Conservation (phyloP, 2,888 invertebrate genomes). For the Andrena flavipes region DNA sequence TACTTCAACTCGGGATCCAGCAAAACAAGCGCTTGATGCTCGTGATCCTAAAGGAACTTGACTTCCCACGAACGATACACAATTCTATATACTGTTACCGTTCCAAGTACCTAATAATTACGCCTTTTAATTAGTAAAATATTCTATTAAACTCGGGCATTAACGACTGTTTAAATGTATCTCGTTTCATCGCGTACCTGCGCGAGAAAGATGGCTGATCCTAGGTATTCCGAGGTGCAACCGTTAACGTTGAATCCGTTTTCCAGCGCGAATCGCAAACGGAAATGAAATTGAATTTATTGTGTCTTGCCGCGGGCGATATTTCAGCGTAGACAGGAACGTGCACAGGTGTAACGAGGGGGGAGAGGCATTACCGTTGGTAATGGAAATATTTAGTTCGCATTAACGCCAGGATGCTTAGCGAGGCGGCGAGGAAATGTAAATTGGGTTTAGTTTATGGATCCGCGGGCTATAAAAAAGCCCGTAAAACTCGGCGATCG, state of each 20-base stretch:
- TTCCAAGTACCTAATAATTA: too few species aligned
- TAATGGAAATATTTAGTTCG: slow-evolving; percentile 62
- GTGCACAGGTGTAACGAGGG: slow-evolving; percentile 55
- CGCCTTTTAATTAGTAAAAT: too few species aligned
- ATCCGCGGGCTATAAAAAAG: slow-evolving; percentile 33
- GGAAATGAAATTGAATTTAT: slow-evolving; percentile 53
- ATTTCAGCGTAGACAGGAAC: slow-evolving; percentile 21
- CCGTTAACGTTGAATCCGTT: slow-evolving; percentile 10
- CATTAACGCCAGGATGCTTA: slow-evolving; percentile 47
- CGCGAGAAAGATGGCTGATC: not conserved
- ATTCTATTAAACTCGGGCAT: not conserved
- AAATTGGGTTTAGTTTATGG: slow-evolving; percentile 53
- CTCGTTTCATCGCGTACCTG: not conserved
- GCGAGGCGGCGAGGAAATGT: slow-evolving; percentile 38
- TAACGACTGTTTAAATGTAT: slow-evolving; percentile 4
- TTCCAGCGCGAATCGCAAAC: slow-evolving; percentile 40
- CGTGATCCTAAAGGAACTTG: too few species aligned
- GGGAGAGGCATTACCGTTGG: slow-evolving; percentile 46
- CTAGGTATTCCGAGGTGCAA: not conserved
- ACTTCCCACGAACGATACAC: too few species aligned
- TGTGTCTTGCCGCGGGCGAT: slow-evolving; percentile 43
- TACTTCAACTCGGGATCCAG: too few species aligned
- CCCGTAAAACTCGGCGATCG: slow-evolving; percentile 23
- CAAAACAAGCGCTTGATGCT: too few species aligned
- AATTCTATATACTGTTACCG: too few species aligned